Base-by-base conservation (phyloP, 2,797 vertebrate genomes). In the Poeciliopsis paucimaculata region DNA sequence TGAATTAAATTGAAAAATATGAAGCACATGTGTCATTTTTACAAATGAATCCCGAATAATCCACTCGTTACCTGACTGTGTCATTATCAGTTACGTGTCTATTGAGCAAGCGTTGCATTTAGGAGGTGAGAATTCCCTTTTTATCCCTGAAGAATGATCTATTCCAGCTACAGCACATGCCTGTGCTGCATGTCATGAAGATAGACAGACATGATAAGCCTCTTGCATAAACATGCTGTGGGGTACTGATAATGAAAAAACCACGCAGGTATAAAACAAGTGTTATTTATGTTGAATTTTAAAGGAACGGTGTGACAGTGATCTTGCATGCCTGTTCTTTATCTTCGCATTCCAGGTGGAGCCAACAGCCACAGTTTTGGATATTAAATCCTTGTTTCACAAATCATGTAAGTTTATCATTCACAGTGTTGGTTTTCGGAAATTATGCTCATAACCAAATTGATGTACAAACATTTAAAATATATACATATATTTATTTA, bases 341-440 rank as follows among this genome's bases (percentile, higher is more conserved):
- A 36, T 82, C 72, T 77, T 75, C 70, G 1, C 4, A 31, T 82
- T 88, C 74, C 87, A 99, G 98, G 98, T 99, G 92, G 98, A 99
- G 85, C 98, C 98, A 64, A 96, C 97, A 71, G 95, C 98, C 75
- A 98, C 98, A 45, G 74, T 99, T 81, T 93, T 97, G 6, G 98
- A 99, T 81, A 98, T 99, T 87, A 99, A 99, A 93, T 96, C 94
- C 76, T 95, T 99, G 93, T 98, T 98, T 95, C 97, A 97, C 84
- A 98, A 97, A 92, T 95, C 95, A 82, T 96, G 98, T 98, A 93
- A 86, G 82, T 84, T 64, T 39, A 49, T 82, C 16, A n/a, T 46
- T 7, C 34, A 11, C 18, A 31, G 46, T 45, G 6, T 12, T 26
- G 16, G 20, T 34, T n/a, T 8, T 20, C 8, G 60, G 34, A n/a